Evolutionary conservation across 2,113 vertebrate species (phyloP).

Genomic region (Eleginops maclovinus): DNA sequence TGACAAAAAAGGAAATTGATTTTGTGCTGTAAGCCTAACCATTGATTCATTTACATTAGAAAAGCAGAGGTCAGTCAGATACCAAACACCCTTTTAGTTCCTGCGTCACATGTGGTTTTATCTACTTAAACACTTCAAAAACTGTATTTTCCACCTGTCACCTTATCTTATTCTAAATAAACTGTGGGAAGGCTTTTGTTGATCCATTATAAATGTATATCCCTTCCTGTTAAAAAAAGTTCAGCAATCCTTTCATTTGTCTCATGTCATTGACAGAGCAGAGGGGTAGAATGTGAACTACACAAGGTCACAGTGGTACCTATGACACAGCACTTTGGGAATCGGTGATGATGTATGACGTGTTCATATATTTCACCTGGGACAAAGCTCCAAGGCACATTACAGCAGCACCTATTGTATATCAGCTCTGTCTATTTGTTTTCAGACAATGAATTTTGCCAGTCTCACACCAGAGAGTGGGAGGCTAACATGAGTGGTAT

Average conservation of each 20-base stretch:
- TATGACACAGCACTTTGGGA: slow-evolving; percentile 55
- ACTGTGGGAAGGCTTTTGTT: background rate
- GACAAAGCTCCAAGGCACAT: slow-evolving; percentile 20
- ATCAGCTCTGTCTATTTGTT: background rate
- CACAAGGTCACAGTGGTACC: slow-evolving; percentile 39
- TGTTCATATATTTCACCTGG: slow-evolving; percentile 22
- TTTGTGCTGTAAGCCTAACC: slow-evolving; percentile 36
- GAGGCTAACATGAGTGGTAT: slow-evolving; percentile 14
- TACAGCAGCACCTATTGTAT: slow-evolving; percentile 16
- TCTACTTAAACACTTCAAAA: slow-evolving; percentile 22
- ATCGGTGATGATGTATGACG: slow-evolving; percentile 55
- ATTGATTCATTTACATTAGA: slow-evolving; percentile 49
- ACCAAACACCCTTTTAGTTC: slow-evolving; percentile 32
- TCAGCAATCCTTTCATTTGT: slow-evolving; percentile 33
- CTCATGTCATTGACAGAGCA: slow-evolving; percentile 28
- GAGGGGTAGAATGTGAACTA: slow-evolving; percentile 12
- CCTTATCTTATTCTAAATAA: slow-evolving; percentile 8
- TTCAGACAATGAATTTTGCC: slow-evolving; percentile 3
- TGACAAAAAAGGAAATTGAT: slow-evolving; percentile 46
- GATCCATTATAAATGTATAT: background rate
- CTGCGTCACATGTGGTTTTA: slow-evolving; percentile 29
- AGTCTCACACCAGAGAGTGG: slow-evolving; percentile 15
- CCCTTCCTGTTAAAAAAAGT: slow-evolving; percentile 13
- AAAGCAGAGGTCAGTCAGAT: slow-evolving; percentile 55
- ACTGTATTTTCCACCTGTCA: slow-evolving; percentile 8